Evolutionary conservation across 2,888 invertebrate genomes (phyloP), one percentile per base, ranked within the genome.

Genomic region (Erynnis tages): DNA sequence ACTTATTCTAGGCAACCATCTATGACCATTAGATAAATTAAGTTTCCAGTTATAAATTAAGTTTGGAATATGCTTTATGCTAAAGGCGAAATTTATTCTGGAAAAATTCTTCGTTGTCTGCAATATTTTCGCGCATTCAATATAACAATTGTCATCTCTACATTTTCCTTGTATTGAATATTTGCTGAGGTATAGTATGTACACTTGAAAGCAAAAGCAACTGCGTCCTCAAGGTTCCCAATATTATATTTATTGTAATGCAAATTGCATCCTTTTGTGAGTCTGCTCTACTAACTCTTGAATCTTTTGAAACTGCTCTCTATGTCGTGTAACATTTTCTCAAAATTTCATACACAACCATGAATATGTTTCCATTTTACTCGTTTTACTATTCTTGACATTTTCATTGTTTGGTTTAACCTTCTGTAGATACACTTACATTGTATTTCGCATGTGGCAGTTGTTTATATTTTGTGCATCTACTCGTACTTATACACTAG

Each of bases 241-340:
- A 81, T 82, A 78, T 80, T 82, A 76, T 79, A 81, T 73, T 71
- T 82, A 85, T 86, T 85, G 77, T 83, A 76, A 86, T 84, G 84
- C 79, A 86, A 85, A 85, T 85, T 82, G 83, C 77, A 79, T 79
- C 73, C 76, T 76, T 77, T 75, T 79, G 78, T 71, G 62, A 67
- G 67, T 75, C 64, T 69, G 73, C 69, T 70, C 67, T 65, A 62
- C 73, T 71, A 69, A 69, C 63, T 60, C 64, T 68, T 60, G 66
- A 77, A 75, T 70, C 73, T 73, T 75, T 79, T 79, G 71, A 77
- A 59, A 54, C 49, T 59, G 62, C 58, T 66, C 62, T 69, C 58
- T 59, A 56, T 55, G 34, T 41, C 29, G 23, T 37, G 44, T 45
- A 45, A 45, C 37, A 35, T 43, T 48, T 54, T 43, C 53, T 41